Conservation (phyloP, 2,113 vertebrate species). For the Clarias macrocephalus region DNA sequence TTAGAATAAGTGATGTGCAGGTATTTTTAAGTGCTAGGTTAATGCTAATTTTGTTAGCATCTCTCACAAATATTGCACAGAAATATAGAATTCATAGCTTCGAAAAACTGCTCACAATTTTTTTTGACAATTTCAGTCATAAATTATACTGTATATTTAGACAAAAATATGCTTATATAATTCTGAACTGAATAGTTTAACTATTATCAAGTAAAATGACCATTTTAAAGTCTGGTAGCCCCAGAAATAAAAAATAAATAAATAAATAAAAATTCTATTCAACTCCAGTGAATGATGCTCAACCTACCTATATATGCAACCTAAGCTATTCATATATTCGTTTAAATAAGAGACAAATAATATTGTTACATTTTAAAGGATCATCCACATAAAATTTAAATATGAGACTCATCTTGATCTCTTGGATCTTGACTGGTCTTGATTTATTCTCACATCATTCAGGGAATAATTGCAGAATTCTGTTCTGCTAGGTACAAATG, state of each 20-base stretch:
- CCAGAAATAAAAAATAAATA: not conserved
- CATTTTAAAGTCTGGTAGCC: not conserved
- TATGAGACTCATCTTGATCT: not conserved
- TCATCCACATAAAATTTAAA: not conserved
- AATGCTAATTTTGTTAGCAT: not conserved
- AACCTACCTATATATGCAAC: not conserved
- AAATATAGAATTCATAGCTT: not conserved
- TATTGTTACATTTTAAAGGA: not conserved
- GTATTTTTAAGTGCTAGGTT: not conserved
- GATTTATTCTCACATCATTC: not conserved
- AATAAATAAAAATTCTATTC: not conserved
- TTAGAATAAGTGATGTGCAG: not conserved
- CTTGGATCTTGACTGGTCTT: not conserved
- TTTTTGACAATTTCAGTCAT: not conserved
- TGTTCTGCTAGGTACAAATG: not conserved
- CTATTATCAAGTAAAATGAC: not conserved
- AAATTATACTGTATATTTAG: not conserved
- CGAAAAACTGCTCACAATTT: not conserved
- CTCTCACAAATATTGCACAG: not conserved
- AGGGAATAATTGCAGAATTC: not conserved
- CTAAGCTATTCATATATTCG: not conserved
- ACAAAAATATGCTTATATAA: not conserved
- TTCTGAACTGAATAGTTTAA: not conserved
- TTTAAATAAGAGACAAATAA: not conserved
- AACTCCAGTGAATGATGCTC: not conserved